Percentiles rank a stretch among this genome's conserved stretches.
Conservation (phyloP, 2,888 invertebrate species). For the Andrena praecox region DNA sequence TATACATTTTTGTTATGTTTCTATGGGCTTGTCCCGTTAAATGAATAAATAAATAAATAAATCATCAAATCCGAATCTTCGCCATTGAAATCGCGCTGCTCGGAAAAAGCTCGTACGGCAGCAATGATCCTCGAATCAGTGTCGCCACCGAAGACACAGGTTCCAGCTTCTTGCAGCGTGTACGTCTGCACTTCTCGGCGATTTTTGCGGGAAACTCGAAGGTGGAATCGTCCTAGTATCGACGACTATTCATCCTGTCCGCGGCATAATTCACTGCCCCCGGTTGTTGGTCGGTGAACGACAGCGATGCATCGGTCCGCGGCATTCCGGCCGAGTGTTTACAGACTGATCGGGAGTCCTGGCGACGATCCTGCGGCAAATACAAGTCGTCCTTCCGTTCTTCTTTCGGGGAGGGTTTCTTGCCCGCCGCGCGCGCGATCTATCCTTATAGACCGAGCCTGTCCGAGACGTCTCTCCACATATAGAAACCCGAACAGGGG, state of each 20-base stretch:
- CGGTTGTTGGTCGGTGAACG: slow-evolving; percentile 22
- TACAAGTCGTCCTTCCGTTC: slow-evolving; percentile 66
- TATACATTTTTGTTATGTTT: too few species aligned
- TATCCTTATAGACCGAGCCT: slow-evolving; percentile 55
- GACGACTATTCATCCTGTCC: slow-evolving; percentile 45
- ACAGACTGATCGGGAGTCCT: slow-evolving; percentile 54
- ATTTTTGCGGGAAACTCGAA: slow-evolving; percentile 37
- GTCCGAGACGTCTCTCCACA: slow-evolving; percentile 42
- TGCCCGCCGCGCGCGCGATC: slow-evolving; percentile 46
- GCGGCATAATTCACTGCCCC: slow-evolving; percentile 56
- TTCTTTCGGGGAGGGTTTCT: slow-evolving; percentile 49
- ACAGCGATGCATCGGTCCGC: slow-evolving; percentile 35
- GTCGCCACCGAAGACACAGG: not conserved
- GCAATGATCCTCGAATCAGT: not conserved
- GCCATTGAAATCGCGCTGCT: not conserved
- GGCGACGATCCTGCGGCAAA: slow-evolving; percentile 49
- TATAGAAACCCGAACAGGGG: slow-evolving; percentile 50
- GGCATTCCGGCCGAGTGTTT: slow-evolving; percentile 60
- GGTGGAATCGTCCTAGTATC: slow-evolving; percentile 38
- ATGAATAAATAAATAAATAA: too few species aligned
- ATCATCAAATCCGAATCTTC: not conserved
- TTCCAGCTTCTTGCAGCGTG: slow-evolving; percentile 22
- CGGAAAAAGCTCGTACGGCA: not conserved
- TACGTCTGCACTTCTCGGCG: slow-evolving; percentile 9
- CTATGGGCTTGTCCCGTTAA: too few species aligned